Percentiles rank a stretch among this genome's conserved stretches.
Conservation (phyloP, 2,797 vertebrate genomes). For the Lepus oiostolus region DNA sequence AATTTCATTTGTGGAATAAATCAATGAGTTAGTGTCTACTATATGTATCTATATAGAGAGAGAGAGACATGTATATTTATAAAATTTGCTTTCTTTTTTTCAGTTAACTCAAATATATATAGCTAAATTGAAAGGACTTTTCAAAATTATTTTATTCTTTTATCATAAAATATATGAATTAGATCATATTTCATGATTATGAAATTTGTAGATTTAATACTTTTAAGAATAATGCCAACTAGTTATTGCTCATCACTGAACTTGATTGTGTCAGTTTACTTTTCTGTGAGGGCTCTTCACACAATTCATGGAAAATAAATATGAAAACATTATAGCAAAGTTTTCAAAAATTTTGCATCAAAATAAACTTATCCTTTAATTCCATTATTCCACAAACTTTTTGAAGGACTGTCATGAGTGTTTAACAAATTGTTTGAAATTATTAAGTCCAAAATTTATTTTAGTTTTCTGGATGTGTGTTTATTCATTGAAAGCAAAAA, state of each 20-base stretch:
- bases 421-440: conserved; percentile 9
- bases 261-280: not conserved
- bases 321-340: too few relatives aligned
- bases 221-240: not conserved
- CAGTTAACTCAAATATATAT: not conserved
- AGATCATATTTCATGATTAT: not conserved
- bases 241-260: not conserved
- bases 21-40: not conserved
- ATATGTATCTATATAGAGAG: not conserved
- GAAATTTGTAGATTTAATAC: not conserved
- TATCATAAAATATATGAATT: not conserved
- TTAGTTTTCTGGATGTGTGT: not conserved
- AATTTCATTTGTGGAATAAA: not conserved
- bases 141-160: not conserved
- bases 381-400: too few relatives aligned
- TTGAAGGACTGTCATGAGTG: not conserved
- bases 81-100: not conserved
- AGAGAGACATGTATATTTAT: too few relatives aligned
- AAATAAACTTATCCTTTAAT: too few relatives aligned
- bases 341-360: too few relatives aligned
- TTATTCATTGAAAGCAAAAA: conserved; percentile 6
- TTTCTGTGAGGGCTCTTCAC: not conserved
- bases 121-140: not conserved
- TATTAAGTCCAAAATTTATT: not conserved
- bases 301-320: too few relatives aligned